A percentile compares a stretch with the other conserved stretches of the same genome.
Conservation (phyloP, 2,797 vertebrate species). For the Hylomyscus alleni region DNA sequence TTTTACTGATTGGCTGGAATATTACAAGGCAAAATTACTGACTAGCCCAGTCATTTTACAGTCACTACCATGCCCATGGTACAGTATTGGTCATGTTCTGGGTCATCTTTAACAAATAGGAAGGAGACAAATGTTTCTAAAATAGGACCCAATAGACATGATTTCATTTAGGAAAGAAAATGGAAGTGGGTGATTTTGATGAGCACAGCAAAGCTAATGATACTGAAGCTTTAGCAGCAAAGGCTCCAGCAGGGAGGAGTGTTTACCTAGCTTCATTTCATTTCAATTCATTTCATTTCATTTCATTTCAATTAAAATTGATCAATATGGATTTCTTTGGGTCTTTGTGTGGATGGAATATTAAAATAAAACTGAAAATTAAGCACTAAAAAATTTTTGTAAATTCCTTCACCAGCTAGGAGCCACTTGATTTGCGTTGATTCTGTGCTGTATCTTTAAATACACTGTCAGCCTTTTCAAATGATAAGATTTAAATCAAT, state of each 20-base stretch:
- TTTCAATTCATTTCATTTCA: too few species aligned
- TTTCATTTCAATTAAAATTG: too few species aligned
- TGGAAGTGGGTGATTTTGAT: slow-evolving; percentile 23
- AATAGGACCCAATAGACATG: background rate
- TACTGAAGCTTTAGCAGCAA: background rate
- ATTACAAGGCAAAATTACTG: background rate
- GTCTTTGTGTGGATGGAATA: background rate
- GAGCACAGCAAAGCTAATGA: background rate
- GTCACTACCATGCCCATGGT: background rate
- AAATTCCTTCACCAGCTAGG: background rate
- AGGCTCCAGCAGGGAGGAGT: background rate
- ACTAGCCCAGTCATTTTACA: background rate
- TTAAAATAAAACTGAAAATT: slow-evolving; percentile 55
- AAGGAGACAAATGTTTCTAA: slow-evolving; percentile 24
- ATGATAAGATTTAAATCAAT: slow-evolving; percentile 40
- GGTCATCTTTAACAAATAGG: slow-evolving; percentile 12
- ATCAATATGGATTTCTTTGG: background rate
- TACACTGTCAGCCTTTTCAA: background rate
- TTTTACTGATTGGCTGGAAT: slow-evolving; percentile 30
- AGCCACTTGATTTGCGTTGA: slow-evolving; percentile 26
- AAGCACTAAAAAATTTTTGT: slow-evolving; percentile 1
- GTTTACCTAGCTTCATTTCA: background rate
- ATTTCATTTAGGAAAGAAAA: slow-evolving; percentile 54
- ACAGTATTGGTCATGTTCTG: background rate
- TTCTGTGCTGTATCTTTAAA: background rate